Conservation (phyloP, 2,888 invertebrate genomes). For the Sesamia inferens region DNA sequence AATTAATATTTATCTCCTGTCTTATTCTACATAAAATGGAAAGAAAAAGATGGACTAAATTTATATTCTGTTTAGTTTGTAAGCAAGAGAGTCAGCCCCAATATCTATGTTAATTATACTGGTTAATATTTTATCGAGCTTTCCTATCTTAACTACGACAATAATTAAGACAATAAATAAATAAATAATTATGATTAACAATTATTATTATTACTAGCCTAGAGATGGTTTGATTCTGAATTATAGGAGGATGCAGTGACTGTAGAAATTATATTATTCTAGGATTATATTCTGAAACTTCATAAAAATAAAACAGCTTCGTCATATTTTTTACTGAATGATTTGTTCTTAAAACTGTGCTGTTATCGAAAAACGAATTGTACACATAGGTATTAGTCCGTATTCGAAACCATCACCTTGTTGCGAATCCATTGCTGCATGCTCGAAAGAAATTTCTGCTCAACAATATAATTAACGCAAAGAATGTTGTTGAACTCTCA, state of each 20-base stretch:
- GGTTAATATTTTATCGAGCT: conserved; percentile 82
- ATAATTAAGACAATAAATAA: conserved; percentile 81
- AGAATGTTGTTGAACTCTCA: not conserved
- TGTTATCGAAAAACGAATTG: not conserved
- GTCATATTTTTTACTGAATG: conserved; percentile 13
- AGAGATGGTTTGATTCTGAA: conserved; percentile 55
- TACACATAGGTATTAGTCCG: not conserved
- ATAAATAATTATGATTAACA: conserved; percentile 55
- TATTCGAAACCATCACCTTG: not conserved
- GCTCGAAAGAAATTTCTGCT: not conserved
- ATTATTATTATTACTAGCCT: conserved; percentile 56
- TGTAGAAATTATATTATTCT: conserved; percentile 37
- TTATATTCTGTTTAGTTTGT: too few species aligned
- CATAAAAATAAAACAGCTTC: conserved; percentile 19
- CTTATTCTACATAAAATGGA: too few species aligned
- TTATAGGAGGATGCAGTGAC: conserved; percentile 48
- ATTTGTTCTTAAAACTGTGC: not conserved
- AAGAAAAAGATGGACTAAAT: too few species aligned
- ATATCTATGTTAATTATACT: conserved; percentile 61
- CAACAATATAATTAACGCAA: not conserved
- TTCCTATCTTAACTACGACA: conserved; percentile 83
- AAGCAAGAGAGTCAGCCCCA: too few species aligned
- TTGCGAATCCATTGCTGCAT: too few species aligned
- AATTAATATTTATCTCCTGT: too few species aligned
- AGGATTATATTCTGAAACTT: conserved; percentile 39